Evolutionary conservation across 2,797 vertebrate genomes (phyloP).

Genomic region (Crypturellus tataupa): DNA sequence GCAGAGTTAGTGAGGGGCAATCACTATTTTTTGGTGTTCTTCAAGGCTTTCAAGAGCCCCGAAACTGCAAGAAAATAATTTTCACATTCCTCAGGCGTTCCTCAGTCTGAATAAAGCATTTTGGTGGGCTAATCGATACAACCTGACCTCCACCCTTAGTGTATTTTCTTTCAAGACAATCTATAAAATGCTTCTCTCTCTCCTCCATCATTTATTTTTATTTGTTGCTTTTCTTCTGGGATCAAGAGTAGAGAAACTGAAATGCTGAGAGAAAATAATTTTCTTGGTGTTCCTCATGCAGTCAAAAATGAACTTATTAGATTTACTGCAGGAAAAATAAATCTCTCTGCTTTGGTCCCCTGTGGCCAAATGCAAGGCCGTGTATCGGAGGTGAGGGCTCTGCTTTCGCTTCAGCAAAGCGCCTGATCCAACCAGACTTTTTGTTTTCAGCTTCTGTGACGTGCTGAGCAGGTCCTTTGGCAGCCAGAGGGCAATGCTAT

Average conservation of each 20-base stretch:
- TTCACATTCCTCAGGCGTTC: neutral
- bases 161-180: neutral
- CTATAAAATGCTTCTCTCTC: neutral
- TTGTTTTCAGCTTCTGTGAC: neutral
- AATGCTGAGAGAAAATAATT: neutral
- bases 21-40: neutral
- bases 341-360: accelerated
- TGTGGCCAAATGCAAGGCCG: neutral
- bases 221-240: neutral
- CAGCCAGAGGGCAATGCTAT: neutral
- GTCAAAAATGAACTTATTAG: neutral
- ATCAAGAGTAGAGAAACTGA: neutral
- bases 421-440: neutral
- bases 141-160: neutral
- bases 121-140: neutral
- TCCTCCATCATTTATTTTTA: accelerated
- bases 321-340: neutral
- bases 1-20: neutral
- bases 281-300: neutral
- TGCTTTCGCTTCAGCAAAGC: neutral
- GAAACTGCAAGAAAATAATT: neutral
- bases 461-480: accelerated
- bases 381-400: neutral
- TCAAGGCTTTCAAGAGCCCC: neutral
- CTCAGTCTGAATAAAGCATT: neutral